Percentiles rank a stretch among this genome's conserved stretches.
Conservation (phyloP, 2,888 invertebrate species). For the Anaspis maculata region DNA sequence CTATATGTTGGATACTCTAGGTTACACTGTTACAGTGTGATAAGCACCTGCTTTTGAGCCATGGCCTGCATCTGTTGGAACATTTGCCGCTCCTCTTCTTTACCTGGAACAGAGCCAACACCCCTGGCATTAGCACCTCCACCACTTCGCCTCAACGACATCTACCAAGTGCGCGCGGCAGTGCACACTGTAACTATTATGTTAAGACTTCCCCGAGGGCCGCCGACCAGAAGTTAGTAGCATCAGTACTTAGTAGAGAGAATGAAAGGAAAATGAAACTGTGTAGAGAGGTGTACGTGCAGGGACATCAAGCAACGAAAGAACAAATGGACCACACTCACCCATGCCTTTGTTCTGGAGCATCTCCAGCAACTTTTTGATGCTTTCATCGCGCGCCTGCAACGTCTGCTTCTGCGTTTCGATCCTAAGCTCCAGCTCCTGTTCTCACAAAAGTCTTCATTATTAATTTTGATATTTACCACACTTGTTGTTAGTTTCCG, state of each 20-base stretch:
- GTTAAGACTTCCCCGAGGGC: slow-evolving; percentile 29
- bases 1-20: no score
- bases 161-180: no score
- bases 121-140: slow-evolving; percentile 32
- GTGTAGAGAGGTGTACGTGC: no score
- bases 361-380: slow-evolving; percentile 97
- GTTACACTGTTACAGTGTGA: slow-evolving; percentile 20
- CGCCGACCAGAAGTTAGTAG: slow-evolving; percentile 19
- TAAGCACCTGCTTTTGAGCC: slow-evolving; percentile 90
- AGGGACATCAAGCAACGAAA: slow-evolving; percentile 21
- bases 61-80: slow-evolving; percentile 95
- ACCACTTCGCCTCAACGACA: no score
- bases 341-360: slow-evolving; percentile 95
- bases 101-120: slow-evolving; percentile 62
- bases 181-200: no score
- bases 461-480: no score
- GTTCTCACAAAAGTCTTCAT: no score
- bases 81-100: slow-evolving; percentile 93
- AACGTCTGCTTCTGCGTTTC: slow-evolving; percentile 98
- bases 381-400: slow-evolving; percentile 93
- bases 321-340: slow-evolving; percentile 56
- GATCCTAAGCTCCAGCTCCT: slow-evolving; percentile 92
- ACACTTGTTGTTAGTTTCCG: no score
- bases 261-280: slow-evolving; percentile 5
- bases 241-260: slow-evolving; percentile 2